phyloP scores from a whole-genome alignment of 2,113 vertebrate genomes.

The Smithornis capensis region DNA sequence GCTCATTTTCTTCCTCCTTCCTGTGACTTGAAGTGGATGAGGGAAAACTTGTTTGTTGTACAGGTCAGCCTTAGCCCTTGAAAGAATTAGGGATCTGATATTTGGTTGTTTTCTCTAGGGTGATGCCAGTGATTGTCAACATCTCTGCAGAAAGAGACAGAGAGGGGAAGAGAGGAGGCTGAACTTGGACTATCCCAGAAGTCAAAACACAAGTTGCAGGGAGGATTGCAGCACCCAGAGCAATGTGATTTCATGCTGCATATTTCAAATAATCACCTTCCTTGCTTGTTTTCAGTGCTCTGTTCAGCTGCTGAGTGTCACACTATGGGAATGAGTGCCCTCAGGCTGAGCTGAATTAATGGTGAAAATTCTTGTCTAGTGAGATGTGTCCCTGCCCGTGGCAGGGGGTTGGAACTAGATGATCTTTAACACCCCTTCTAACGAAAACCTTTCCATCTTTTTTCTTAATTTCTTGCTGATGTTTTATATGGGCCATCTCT shows the following conservation, averaged over 20 bases:
- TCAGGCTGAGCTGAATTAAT: background rate
- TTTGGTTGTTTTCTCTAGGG: background rate
- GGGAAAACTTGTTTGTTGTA: background rate
- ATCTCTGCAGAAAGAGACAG: background rate
- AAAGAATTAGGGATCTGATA: background rate
- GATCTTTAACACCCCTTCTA: background rate
- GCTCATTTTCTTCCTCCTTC: background rate
- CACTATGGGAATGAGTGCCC: background rate
- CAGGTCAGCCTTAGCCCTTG: background rate
- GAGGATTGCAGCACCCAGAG: background rate
- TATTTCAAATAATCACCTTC: background rate
- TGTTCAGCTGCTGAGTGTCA: background rate
- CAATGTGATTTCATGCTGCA: background rate
- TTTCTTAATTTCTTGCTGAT: background rate
- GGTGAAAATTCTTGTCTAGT: background rate
- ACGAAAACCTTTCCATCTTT: background rate
- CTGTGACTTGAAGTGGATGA: background rate
- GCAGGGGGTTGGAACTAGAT: background rate
- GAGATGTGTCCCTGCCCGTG: background rate
- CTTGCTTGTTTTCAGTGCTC: background rate
- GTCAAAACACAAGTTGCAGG: background rate
- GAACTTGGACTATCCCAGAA: background rate
- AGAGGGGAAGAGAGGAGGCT: background rate
- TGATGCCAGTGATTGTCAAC: background rate
- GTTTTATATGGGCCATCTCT: background rate